phyloP scores from a whole-genome alignment of 2,113 vertebrate species.

The Ammodytes marinus region DNA sequence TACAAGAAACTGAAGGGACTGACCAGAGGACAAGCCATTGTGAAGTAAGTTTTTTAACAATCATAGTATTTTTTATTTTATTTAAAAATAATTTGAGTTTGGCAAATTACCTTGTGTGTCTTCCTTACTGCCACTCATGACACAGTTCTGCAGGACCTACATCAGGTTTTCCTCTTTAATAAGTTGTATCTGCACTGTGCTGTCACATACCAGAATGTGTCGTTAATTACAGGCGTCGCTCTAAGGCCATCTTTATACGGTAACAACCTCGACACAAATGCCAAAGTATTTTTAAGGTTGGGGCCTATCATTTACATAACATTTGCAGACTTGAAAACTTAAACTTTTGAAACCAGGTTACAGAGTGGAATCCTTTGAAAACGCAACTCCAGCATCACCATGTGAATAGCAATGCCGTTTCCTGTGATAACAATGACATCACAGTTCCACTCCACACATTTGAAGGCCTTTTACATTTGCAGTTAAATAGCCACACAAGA shows the following conservation, averaged over 20 bases:
- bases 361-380: too few species aligned
- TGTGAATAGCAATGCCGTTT: too few species aligned
- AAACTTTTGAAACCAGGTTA: too few species aligned
- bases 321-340: too few species aligned
- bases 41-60: conserved; percentile 90
- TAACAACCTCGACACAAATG: too few species aligned
- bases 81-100: background rate
- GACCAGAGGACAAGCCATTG: conserved; percentile 95
- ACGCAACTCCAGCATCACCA: too few species aligned
- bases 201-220: conserved; percentile 63
- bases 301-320: too few species aligned
- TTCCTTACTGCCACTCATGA: background rate
- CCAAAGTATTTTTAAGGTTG: too few species aligned
- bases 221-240: conserved; percentile 69
- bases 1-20: conserved; percentile 93
- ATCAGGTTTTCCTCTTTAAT: conserved; percentile 8
- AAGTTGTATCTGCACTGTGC: conserved; percentile 15
- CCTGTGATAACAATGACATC: too few species aligned
- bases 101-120: conserved; percentile 10
- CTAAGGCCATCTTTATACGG: background rate
- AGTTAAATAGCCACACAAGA: too few species aligned
- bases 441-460: too few species aligned
- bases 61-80: background rate
- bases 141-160: background rate
- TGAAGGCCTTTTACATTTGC: too few species aligned